Evolutionary conservation across 2,888 invertebrate genomes (phyloP).

Genomic region (Coelogynopora nodosa): DNA sequence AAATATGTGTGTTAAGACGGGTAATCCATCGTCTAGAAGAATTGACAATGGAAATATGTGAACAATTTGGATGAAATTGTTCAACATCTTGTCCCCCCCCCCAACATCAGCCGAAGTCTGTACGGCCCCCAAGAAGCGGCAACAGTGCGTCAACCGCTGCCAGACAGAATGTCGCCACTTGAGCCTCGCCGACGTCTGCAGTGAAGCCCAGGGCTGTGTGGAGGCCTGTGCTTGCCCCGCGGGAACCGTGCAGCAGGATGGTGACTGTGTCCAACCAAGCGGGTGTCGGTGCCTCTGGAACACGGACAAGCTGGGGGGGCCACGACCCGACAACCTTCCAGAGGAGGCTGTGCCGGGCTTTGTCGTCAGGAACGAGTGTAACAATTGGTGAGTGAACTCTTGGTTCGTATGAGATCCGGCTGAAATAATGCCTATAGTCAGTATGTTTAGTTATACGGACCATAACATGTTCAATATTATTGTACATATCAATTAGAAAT

Average conservation of each 20-base stretch:
- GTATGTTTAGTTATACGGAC: too few relatives aligned
- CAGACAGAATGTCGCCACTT: conserved; percentile 33
- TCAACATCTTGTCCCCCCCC: too few relatives aligned
- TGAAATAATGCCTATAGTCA: too few relatives aligned
- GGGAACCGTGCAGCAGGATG: conserved; percentile 29
- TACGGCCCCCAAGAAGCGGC: conserved; percentile 13
- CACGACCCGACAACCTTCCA: neutral
- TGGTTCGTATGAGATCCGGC: neutral
- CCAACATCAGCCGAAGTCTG: too few relatives aligned
- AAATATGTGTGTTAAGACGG: too few relatives aligned
- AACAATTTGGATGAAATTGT: too few relatives aligned
- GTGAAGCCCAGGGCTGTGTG: conserved; percentile 14
- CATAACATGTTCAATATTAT: too few relatives aligned
- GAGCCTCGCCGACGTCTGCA: neutral
- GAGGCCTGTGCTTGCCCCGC: conserved; percentile 41
- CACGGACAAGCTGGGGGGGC: conserved; percentile 33
- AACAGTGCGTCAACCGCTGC: conserved; percentile 38
- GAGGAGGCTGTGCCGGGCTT: conserved; percentile 37
- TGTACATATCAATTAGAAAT: too few relatives aligned
- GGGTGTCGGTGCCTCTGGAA: conserved; percentile 43
- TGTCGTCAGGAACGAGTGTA: conserved; percentile 38
- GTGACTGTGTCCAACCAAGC: conserved; percentile 3
- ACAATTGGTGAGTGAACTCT: conserved; percentile 39
- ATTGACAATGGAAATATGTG: too few relatives aligned
- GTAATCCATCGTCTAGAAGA: too few relatives aligned